These are phyloP conservation scores for Schizopygopsis malacanthus DNA, from an alignment of 2,797 vertebrate genomes.

Conservation along the genomic window DNA sequence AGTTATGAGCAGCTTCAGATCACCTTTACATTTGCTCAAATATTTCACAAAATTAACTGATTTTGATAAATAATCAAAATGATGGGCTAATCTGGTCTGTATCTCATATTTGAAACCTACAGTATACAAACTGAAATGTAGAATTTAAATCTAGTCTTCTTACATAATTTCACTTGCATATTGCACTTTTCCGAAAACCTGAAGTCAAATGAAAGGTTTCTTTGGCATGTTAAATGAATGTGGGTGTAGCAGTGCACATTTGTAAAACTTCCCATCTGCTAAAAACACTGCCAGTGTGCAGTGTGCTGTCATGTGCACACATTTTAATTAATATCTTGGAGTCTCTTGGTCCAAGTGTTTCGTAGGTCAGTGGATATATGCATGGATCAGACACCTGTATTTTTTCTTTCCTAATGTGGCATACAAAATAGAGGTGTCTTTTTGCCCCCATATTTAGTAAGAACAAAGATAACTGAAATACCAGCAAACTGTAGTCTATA, in stretches of 20 bases:
- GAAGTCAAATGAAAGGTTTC: not conserved
- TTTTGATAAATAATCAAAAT: not conserved
- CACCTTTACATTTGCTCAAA: not conserved
- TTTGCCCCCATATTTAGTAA: not conserved
- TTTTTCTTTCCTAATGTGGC: not conserved
- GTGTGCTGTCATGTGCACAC: not conserved
- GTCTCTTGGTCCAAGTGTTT: not conserved
- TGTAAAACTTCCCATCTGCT: no score
- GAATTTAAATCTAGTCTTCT: not conserved
- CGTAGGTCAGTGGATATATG: not conserved
- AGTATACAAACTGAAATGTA: conserved; percentile 1
- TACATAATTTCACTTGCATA: not conserved
- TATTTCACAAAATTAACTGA: not conserved
- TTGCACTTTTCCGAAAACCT: no score
- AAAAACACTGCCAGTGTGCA: not conserved
- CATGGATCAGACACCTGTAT: not conserved
- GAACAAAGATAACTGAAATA: not conserved
- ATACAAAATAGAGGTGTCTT: not conserved
- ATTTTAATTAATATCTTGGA: not conserved
- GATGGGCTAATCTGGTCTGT: not conserved
- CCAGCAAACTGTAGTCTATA: not conserved
- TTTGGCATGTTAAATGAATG: not conserved
- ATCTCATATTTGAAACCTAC: not conserved
- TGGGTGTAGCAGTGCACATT: not conserved
- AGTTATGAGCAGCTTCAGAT: not conserved